These are phyloP conservation scores for Petrolisthes manimaculis DNA, from an alignment of 2,888 invertebrate genomes.

Conservation along the genomic window DNA sequence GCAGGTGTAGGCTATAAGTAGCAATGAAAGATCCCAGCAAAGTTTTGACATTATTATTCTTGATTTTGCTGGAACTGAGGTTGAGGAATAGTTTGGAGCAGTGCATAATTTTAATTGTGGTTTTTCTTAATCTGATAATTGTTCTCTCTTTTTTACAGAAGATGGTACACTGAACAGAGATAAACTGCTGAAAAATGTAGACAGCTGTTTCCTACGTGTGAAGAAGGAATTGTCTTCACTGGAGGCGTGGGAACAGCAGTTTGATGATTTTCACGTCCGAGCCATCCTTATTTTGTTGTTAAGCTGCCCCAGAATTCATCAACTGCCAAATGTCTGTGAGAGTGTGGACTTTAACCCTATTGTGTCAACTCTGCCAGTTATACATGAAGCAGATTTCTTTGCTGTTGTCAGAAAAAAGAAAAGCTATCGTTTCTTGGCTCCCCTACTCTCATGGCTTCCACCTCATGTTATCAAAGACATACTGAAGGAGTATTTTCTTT, in stretches of 20 bases:
- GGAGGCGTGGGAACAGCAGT: slow-evolving; percentile 6
- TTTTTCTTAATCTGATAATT: background rate
- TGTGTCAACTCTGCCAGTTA: slow-evolving; percentile 19
- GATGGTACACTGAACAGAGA: slow-evolving; percentile 20
- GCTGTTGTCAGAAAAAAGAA: slow-evolving; percentile 46
- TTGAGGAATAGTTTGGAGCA: too few relatives aligned
- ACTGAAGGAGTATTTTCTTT: slow-evolving; percentile 22
- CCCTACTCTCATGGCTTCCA: slow-evolving; percentile 36
- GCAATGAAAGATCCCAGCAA: too few relatives aligned
- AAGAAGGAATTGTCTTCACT: slow-evolving; percentile 27
- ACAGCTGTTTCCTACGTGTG: slow-evolving; percentile 35
- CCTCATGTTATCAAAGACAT: slow-evolving; percentile 1
- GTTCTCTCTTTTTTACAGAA: slow-evolving; percentile 29
- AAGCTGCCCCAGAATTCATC: slow-evolving; percentile 28
- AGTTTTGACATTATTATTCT: too few relatives aligned
- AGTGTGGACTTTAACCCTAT: slow-evolving; percentile 36
- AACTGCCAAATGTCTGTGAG: slow-evolving; percentile 3
- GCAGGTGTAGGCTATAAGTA: too few relatives aligned
- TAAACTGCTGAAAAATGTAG: slow-evolving; percentile 35
- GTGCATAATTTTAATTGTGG: too few relatives aligned
- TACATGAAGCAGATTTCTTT: slow-evolving; percentile 41
- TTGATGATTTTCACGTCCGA: slow-evolving; percentile 27
- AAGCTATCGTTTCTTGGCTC: slow-evolving; percentile 16
- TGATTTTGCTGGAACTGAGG: too few relatives aligned
- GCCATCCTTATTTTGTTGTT: slow-evolving; percentile 35